phyloP scores from a whole-genome alignment of 2,888 invertebrate species.

The Epistrophella euchroma region DNA sequence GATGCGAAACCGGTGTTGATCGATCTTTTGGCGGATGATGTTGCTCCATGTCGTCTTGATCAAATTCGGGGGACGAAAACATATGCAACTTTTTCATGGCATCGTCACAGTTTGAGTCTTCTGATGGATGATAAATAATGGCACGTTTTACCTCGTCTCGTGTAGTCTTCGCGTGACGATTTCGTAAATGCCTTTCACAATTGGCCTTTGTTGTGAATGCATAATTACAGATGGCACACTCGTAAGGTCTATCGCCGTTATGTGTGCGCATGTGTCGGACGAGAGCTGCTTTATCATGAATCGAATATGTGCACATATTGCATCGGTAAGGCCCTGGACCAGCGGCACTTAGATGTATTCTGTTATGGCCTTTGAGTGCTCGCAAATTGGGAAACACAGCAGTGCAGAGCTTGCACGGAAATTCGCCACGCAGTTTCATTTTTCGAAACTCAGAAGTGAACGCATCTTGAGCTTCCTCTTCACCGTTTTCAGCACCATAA shows the following conservation, averaged over 20 bases:
- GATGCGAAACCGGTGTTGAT: conserved; percentile 84
- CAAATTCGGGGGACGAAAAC: conserved; percentile 85
- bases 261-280: conserved; percentile 96
- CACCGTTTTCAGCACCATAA: conserved; percentile 84
- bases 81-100: conserved; percentile 85
- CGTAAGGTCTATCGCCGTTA: conserved; percentile 97
- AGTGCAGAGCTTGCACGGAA: conserved; percentile 95
- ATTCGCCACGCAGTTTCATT: conserved; percentile 95
- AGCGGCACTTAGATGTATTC: conserved; percentile 92
- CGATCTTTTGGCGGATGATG: conserved; percentile 80
- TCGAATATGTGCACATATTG: conserved; percentile 95
- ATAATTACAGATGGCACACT: conserved; percentile 97
- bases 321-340: conserved; percentile 94
- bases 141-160: conserved; percentile 95
- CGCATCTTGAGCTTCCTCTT: conserved; percentile 92
- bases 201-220: conserved; percentile 99
- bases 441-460: conserved; percentile 94
- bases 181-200: conserved; percentile 96
- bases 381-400: conserved; percentile 94
- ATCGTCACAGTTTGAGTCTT: conserved; percentile 92
- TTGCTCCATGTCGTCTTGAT: conserved; percentile 82
- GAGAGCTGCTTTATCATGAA: conserved; percentile 94
- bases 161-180: conserved; percentile 93
- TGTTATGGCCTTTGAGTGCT: conserved; percentile 95
- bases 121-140: conserved; percentile 94